These are phyloP conservation scores for Caracal caracal DNA, from an alignment of 2,113 vertebrate species.

Conservation along the genomic window DNA sequence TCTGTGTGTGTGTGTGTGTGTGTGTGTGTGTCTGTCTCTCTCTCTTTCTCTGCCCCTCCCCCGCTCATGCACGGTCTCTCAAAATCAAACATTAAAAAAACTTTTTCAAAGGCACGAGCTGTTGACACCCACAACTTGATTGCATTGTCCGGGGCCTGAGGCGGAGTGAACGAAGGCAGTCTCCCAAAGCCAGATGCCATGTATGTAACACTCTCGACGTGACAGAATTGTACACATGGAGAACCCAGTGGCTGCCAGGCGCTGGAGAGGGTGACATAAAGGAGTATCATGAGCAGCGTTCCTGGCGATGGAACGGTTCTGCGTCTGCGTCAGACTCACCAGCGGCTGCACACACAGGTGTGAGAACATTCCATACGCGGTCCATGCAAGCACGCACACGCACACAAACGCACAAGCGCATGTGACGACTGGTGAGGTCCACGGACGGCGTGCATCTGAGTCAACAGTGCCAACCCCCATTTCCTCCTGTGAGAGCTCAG, in stretches of 20 bases:
- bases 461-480: fast-evolving
- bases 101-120: background rate
- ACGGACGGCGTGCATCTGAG: background rate
- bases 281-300: fast-evolving
- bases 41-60: too few relatives aligned
- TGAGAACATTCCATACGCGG: fast-evolving
- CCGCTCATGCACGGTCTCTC: too few relatives aligned
- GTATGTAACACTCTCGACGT: fast-evolving
- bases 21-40: too few relatives aligned
- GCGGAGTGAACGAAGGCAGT: too few relatives aligned
- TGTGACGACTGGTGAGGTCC: fast-evolving
- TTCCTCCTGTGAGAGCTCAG: fast-evolving
- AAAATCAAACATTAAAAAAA: too few relatives aligned
- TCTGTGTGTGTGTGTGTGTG: too few relatives aligned
- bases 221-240: fast-evolving
- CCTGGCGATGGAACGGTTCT: fast-evolving
- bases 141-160: fast-evolving
- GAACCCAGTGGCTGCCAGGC: background rate
- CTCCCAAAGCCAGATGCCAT: background rate
- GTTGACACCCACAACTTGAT: fast-evolving
- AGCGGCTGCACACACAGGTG: fast-evolving
- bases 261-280: fast-evolving
- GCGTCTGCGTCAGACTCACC: fast-evolving
- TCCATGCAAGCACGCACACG: fast-evolving
- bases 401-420: fast-evolving